A percentile compares a stretch with the other conserved stretches of the same genome.
These are phyloP conservation scores for Pollachius pollachius DNA, from an alignment of 2,113 vertebrate species.

Conservation along the genomic window DNA sequence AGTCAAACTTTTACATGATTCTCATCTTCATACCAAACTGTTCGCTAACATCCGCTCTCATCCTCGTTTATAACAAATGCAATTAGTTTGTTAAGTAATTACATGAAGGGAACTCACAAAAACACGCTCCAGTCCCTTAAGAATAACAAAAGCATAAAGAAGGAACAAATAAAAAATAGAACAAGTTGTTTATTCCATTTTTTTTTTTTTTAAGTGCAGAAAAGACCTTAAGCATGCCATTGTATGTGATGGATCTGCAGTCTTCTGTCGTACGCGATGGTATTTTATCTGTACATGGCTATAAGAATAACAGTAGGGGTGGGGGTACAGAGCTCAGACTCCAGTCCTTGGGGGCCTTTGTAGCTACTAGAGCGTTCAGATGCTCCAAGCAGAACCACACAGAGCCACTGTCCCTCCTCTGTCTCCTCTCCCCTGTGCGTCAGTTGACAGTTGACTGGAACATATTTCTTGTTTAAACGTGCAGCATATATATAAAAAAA, in stretches of 20 bases:
- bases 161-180: slow-evolving; percentile 38
- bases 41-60: slow-evolving; percentile 53
- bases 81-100: slow-evolving; percentile 69
- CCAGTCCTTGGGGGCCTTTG: slow-evolving; percentile 26
- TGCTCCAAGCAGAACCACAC: background rate
- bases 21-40: slow-evolving; percentile 73
- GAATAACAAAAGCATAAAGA: slow-evolving; percentile 43
- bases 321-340: background rate
- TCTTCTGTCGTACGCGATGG: slow-evolving; percentile 68
- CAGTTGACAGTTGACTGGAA: slow-evolving; percentile 55
- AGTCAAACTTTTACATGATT: slow-evolving; percentile 78
- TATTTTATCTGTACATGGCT: slow-evolving; percentile 67
- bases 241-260: slow-evolving; percentile 64
- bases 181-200: slow-evolving; percentile 42
- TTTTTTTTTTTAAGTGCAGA: slow-evolving; percentile 67
- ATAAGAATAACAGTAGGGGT: slow-evolving; percentile 50
- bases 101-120: slow-evolving; percentile 57
- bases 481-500: slow-evolving; percentile 71
- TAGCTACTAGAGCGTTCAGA: background rate
- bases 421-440: slow-evolving; percentile 47
- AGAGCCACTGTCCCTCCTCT: slow-evolving; percentile 18
- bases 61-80: slow-evolving; percentile 70
- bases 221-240: slow-evolving; percentile 78
- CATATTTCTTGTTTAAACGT: slow-evolving; percentile 71
- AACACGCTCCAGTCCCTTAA: slow-evolving; percentile 51